A percentile compares a stretch with the other conserved stretches of the same genome.
These are phyloP conservation scores for Abrostola triplasia DNA, from an alignment of 2,888 invertebrate genomes.

Conservation along the genomic window DNA sequence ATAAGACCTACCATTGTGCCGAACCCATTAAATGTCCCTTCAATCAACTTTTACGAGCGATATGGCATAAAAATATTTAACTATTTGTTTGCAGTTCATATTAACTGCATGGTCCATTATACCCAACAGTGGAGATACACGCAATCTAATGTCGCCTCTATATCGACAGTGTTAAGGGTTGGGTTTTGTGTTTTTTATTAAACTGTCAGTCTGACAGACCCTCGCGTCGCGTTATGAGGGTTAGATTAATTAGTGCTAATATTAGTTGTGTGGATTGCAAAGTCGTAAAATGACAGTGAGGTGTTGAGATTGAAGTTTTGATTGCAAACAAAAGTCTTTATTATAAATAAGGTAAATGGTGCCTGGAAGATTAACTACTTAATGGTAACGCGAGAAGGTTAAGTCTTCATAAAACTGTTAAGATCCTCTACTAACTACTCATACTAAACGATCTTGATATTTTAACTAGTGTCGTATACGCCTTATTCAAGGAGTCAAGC, in stretches of 20 bases:
- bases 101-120: constrained; percentile 73
- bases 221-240: constrained; percentile 56
- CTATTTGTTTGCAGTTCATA: constrained; percentile 85
- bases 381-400: no score
- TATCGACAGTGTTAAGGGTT: constrained; percentile 45
- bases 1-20: constrained; percentile 72
- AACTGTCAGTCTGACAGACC: constrained; percentile 41
- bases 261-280: constrained; percentile 67
- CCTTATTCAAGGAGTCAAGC: no score
- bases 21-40: constrained; percentile 75
- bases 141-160: constrained; percentile 56
- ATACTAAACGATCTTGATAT: no score
- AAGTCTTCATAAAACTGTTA: no score
- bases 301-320: constrained; percentile 21
- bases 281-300: constrained; percentile 53
- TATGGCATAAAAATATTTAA: constrained; percentile 87
- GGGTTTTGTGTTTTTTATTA: constrained; percentile 33
- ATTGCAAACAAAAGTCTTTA: not conserved
- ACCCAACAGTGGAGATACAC: constrained; percentile 45
- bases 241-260: constrained; percentile 74
- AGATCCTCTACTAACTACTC: no score
- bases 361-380: no score
- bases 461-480: no score
- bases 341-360: not conserved
- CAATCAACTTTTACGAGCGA: constrained; percentile 86